Evolutionary conservation across 2,888 invertebrate genomes (phyloP).

Genomic region (Belgica antarctica): DNA sequence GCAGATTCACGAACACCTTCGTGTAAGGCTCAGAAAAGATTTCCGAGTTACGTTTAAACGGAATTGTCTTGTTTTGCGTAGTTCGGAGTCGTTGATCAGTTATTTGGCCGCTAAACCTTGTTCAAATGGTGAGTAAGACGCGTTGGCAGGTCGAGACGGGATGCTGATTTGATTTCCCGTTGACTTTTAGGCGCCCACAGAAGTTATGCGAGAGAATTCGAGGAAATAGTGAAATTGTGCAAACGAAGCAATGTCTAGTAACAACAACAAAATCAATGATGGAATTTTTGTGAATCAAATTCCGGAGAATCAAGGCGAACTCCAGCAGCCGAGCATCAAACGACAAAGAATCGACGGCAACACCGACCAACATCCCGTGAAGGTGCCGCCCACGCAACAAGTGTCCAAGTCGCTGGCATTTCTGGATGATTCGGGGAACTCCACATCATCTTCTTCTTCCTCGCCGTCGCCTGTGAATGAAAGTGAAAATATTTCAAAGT

Average conservation of each 20-base stretch:
- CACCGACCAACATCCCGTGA: constrained; percentile 8
- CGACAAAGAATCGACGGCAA: constrained; percentile 67
- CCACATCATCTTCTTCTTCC: constrained; percentile 34
- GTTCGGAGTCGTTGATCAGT: background rate
- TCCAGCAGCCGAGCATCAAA: constrained; percentile 77
- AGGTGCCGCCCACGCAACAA: background rate
- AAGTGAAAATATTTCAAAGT: constrained; percentile 24
- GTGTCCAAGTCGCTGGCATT: constrained; percentile 12
- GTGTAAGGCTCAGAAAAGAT: background rate
- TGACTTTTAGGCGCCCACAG: constrained; percentile 37
- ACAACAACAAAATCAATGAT: constrained; percentile 32
- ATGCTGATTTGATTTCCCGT: background rate
- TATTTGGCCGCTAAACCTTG: constrained; percentile 2
- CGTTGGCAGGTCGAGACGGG: background rate
- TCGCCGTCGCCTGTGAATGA: constrained; percentile 24
- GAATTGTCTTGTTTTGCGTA: background rate
- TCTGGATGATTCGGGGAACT: constrained; percentile 40
- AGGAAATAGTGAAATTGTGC: constrained; percentile 13
- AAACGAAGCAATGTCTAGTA: constrained; percentile 43
- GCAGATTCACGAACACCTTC: background rate
- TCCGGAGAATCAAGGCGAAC: constrained; percentile 24
- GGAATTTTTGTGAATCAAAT: constrained; percentile 31
- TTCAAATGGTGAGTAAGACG: constrained; percentile 35
- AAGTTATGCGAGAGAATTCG: background rate
- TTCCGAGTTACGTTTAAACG: too few species aligned